phyloP scores from a whole-genome alignment of 2,113 vertebrate genomes.

The Muntiacus muntjak region DNA sequence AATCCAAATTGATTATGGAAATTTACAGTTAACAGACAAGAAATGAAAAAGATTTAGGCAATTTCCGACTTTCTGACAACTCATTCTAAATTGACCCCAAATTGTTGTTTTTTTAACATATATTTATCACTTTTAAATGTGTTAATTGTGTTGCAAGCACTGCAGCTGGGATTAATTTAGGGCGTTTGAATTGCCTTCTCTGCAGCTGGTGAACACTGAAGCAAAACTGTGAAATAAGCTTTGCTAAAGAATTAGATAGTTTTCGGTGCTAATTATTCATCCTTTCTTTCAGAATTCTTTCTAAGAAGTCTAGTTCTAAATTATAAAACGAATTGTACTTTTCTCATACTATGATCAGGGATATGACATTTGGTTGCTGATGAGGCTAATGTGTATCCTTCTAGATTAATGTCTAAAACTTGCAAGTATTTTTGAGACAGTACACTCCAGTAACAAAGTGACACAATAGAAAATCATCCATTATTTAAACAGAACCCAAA shows the following conservation, averaged over 20 bases:
- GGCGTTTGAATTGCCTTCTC: constrained; percentile 62
- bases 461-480: not conserved
- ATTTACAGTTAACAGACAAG: constrained; percentile 48
- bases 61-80: constrained; percentile 44
- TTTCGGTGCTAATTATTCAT: constrained; percentile 68
- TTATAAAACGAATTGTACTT: constrained; percentile 7
- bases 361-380: not conserved
- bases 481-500: not conserved
- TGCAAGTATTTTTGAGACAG: not conserved
- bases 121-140: constrained; percentile 67
- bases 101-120: constrained; percentile 71
- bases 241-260: constrained; percentile 60
- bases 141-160: constrained; percentile 66
- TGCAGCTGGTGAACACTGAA: constrained; percentile 65
- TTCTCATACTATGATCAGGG: not conserved
- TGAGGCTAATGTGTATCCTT: not conserved
- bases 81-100: constrained; percentile 61
- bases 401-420: not conserved
- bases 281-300: constrained; percentile 42
- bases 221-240: constrained; percentile 61
- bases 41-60: constrained; percentile 44
- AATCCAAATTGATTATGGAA: constrained; percentile 59
- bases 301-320: constrained; percentile 32
- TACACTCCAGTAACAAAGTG: not conserved
- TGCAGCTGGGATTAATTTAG: constrained; percentile 74